A percentile compares a stretch with the other conserved stretches of the same genome.
Evolutionary conservation across 2,888 invertebrate genomes (phyloP).

Genomic region (Steinernema carpocapsae): DNA sequence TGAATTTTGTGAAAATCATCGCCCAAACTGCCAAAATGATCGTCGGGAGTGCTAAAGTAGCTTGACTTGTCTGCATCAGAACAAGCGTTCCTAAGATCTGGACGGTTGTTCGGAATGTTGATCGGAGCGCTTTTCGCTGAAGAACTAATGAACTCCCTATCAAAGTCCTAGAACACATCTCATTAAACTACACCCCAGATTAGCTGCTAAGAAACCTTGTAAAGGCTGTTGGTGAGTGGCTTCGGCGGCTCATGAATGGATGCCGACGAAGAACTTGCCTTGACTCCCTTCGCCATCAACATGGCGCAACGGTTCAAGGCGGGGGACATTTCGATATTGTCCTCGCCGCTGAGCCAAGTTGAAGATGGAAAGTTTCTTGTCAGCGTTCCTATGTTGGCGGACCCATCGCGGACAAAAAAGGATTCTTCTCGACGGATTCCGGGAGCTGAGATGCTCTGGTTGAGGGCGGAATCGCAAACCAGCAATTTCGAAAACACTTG

Average conservation of each 20-base stretch:
- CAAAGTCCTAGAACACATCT: not conserved
- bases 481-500: constrained; percentile 16
- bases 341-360: constrained; percentile 57
- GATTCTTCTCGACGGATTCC: constrained; percentile 56
- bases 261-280: not conserved
- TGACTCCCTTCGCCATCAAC: constrained; percentile 16
- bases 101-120: constrained; percentile 37
- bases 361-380: constrained; percentile 55
- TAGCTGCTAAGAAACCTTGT: too few relatives aligned
- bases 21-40: constrained; percentile 45
- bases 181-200: not conserved
- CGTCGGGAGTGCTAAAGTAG: constrained; percentile 58
- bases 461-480: not conserved
- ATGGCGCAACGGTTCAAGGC: constrained; percentile 9
- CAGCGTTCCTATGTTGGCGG: constrained; percentile 53
- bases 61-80: constrained; percentile 39
- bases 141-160: constrained; percentile 6
- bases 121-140: constrained; percentile 40
- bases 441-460: constrained; percentile 5
- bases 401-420: constrained; percentile 57
- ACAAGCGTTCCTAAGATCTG: constrained; percentile 2
- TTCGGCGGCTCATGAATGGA: constrained; percentile 16
- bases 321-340: constrained; percentile 56
- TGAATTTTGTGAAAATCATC: constrained; percentile 26
- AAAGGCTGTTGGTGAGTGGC: constrained; percentile 11